Evolutionary conservation across 1,140 invertebrate genomes (phyloP), one percentile per base, ranked within the genome.

Genomic region (Ceratina japonica): DNA sequence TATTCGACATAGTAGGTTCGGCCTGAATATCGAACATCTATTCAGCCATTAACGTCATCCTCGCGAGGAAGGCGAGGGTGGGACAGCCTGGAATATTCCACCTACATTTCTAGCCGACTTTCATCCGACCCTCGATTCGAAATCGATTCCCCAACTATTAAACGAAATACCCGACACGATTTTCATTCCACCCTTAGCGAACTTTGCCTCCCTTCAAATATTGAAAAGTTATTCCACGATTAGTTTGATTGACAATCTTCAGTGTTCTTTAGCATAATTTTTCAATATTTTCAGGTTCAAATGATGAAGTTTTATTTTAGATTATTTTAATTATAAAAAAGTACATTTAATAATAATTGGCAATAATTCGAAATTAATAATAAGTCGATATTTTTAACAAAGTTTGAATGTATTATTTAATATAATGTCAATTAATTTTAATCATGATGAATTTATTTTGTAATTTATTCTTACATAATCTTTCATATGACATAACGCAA

Each of bases 21-120:
- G 70, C 49, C 70, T 16, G 16, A 44, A 31, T 75, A 75, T 75
- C 72, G 72, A 75, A 56, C 72, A 75, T 65, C 72, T 65, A 75
- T 75, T 44, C 51, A 64, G 15, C 72, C 72, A 75, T 75, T 65
- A 75, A 75, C 72, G 72, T 75, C 72, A 63, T 75, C 49, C 49
- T 65, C n/a, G n/a, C n/a, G 12, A 31, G 72, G 27, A 49, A 27
- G 71, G 71, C n/a, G 13, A 31, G 72, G 62, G 59, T 51, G 71
- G 71, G 44, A 49, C 22, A 49, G 37, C 44, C 56, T 20, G 71
- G 71, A 73, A 75, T 75, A 75, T 75, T 75, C 72, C 72, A 37
- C 72, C 72, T 64, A 74, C 49, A 64, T 75, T 75, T 75, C 72
- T 24, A 56, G 13, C 27, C 61, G 72, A 75, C 72, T 75, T 75